These are phyloP conservation scores for Pygmarrhopalites habei DNA, from an alignment of 1,140 invertebrate species.

Conservation along the genomic window DNA sequence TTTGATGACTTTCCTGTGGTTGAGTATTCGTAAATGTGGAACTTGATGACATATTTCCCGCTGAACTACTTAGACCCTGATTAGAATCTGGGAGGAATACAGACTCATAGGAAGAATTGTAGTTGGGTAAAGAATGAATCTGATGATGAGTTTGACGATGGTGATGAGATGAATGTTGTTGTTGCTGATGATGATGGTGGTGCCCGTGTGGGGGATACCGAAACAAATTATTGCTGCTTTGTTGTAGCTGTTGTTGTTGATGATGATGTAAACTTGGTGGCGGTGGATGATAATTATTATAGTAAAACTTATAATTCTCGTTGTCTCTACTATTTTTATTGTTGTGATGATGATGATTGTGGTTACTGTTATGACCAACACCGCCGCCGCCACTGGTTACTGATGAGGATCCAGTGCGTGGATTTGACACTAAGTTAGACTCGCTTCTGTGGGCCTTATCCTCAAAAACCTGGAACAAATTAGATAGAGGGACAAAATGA, in stretches of 20 bases:
- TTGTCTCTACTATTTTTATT: not conserved
- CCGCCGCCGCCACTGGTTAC: not conserved
- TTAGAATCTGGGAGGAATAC: slow-evolving; percentile 10
- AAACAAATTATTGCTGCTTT: not conserved
- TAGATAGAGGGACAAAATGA: not conserved
- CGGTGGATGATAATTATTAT: not conserved
- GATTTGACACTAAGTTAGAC: slow-evolving; percentile 58
- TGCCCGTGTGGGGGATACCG: not conserved
- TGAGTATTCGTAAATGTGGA: slow-evolving; percentile 13
- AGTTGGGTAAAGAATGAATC: not conserved
- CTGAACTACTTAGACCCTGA: not conserved
- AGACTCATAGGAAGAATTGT: slow-evolving; percentile 28
- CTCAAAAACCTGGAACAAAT: slow-evolving; percentile 64
- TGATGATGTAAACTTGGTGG: not conserved
- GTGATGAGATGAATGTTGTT: not conserved
- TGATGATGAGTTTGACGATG: not conserved
- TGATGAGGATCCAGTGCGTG: slow-evolving; percentile 1
- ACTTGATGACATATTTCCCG: too few relatives aligned
- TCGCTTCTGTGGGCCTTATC: slow-evolving; percentile 79
- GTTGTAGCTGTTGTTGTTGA: not conserved
- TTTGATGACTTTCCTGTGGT: slow-evolving; percentile 40
- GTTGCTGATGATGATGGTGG: not conserved
- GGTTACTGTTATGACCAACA: not conserved
- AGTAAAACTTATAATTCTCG: not conserved
- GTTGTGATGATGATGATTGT: not conserved